Base-by-base conservation (phyloP, 2,888 invertebrate genomes). In the Acronicta leporina region DNA sequence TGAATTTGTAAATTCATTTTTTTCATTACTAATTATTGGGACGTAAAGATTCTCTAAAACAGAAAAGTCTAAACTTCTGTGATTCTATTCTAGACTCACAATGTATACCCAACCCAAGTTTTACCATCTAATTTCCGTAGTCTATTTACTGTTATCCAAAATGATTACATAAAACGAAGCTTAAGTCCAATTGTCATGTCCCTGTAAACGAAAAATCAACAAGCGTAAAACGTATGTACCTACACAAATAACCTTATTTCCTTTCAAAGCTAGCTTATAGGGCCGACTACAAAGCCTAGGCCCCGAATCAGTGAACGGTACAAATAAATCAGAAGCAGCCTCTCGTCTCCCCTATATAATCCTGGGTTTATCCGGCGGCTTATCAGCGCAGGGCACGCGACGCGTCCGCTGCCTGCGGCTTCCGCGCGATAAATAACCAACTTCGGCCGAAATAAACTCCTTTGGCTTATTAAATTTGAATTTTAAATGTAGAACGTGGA, bases 391-490 rank as follows among this genome's bases (percentile, higher is more conserved):
- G 47, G 40, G 68, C 71, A 67, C 44, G 66, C 74, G 69, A 63
- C 58, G 55, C 70, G 74, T 59, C 69, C 69, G 59, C 69, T 27
- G 47, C 47, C 45, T 16, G 8, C 71, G 52, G 48, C 66, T 74
- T 62, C 58, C 55, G 60, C 54, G 49, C 75, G 67, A 73, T 71
- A 67, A 75, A 70, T 70, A 70, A 66, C 64, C 15, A 71, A 73
- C 64, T 73, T 63, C 55, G 47, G 10, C 45, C 49, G 58, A 63
- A 73, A 68, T 68, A 73, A 70, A 59, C 73, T 68, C 68, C 74
- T 73, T 73, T 55, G 46, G 55, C 63, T 69, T 68, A 71, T 71
- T 71, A 71, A 63, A 73, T 63, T 73, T 41, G 55, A 46, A 68
- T 68, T 71, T 73, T 63, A 69, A 69, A 68, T 57, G 50, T 57